Evolutionary conservation across 2,888 invertebrate species (phyloP), one percentile per base, ranked within the genome.

Genomic region (Ptilodon capucinus): DNA sequence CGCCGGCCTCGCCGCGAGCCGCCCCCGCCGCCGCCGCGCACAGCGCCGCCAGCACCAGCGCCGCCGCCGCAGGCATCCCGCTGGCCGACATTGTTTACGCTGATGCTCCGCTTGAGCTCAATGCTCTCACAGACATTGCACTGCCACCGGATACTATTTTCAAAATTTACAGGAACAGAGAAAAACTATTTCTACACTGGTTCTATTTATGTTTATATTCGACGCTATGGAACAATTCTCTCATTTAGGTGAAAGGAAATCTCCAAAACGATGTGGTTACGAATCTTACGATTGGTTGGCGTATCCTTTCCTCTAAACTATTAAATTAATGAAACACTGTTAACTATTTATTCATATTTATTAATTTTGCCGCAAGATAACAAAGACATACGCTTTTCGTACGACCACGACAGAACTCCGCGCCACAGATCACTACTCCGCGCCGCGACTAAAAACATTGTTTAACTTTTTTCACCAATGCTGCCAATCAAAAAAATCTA

Each of bases 191-290:
- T 30, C 30, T n/a, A n/a, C 28, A 23, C 25, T 28, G 21, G 39
- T 42, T 60, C 60, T 64, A 61, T 64, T 64, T 59, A 46, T 52
- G 55, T 60, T 63, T 54, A 52, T 21, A 42, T 40, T 39, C 18
- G 54, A 61, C 48, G 47, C 48, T 57, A 11, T 42, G 45, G 30
- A 50, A 46, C 42, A 39, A 32, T 7, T 21, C 34, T 44, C 34
- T 42, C 44, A 44, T 46, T 46, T 40, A 45, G 48, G 34, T 44
- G 23, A 49, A 39, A 46, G 36, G 42, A 60, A 49, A 32, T 28
- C 44, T 44, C 44, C 40, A 23, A 4, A 8, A n/a, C n/a, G 11
- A 8, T 14, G 4, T 14, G 17, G 9, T 11, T 17, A 35, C 17
- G 17, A 16, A 17, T n/a, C n/a, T n/a, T n/a, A n/a, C n/a, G n/a